Evolutionary conservation across 2,113 vertebrate species (phyloP).

Genomic region (Petroica traversi): DNA sequence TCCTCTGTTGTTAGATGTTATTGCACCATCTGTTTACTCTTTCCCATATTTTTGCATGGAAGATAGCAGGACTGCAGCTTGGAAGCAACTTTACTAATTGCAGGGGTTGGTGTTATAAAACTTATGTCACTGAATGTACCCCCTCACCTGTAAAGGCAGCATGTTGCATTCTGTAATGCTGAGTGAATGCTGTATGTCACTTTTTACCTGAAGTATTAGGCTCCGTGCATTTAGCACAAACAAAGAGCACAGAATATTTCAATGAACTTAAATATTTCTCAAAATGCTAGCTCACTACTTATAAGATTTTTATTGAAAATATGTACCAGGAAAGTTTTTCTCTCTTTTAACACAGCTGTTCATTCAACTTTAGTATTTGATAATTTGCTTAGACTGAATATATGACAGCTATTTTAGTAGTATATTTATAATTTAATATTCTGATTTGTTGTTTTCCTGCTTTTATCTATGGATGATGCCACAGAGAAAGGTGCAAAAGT

Average conservation of each 20-base stretch:
- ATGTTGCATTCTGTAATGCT: not conserved
- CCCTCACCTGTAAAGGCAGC: not conserved
- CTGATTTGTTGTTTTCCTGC: not conserved
- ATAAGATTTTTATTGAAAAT: not conserved
- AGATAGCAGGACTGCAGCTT: not conserved
- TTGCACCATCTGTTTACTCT: not conserved
- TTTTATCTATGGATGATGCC: not conserved
- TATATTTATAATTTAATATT: not conserved
- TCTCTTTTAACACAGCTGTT: not conserved
- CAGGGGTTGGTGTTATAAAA: not conserved
- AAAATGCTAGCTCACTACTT: not conserved
- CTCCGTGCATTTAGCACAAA: not conserved
- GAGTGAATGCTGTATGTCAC: not conserved
- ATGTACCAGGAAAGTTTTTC: not conserved
- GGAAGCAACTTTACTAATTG: not conserved
- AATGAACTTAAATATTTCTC: not conserved
- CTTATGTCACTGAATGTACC: not conserved
- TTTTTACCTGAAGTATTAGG: not conserved
- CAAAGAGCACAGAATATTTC: not conserved
- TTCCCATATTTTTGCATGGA: not conserved
- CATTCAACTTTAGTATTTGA: not conserved
- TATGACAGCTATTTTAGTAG: not conserved
- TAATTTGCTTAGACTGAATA: not conserved
- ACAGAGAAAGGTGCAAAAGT: conserved; percentile 89
- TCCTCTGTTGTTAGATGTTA: not conserved